These are phyloP conservation scores for Lordiphosa fenestrarum DNA, from an alignment of 2,888 invertebrate genomes.

Conservation along the genomic window DNA sequence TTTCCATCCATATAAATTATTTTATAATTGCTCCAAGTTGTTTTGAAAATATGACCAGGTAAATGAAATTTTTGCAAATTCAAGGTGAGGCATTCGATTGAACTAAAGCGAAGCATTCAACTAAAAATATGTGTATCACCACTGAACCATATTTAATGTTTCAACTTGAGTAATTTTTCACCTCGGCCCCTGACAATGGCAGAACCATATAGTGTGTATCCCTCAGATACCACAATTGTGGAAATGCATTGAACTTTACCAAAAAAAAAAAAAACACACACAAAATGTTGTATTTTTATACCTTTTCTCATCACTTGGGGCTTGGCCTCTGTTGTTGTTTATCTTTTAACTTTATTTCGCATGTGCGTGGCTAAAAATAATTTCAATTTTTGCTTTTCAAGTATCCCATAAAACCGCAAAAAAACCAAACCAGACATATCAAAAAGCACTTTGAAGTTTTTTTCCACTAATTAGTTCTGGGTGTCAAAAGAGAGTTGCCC, in stretches of 20 bases:
- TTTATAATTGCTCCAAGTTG: constrained; percentile 3
- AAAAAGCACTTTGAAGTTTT: constrained; percentile 32
- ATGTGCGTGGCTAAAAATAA: constrained; percentile 48
- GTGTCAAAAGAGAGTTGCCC: neutral
- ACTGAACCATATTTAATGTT: constrained; percentile 30
- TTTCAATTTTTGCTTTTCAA: constrained; percentile 28
- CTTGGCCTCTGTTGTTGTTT: constrained; percentile 45
- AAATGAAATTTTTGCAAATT: constrained; percentile 10
- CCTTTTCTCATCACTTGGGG: constrained; percentile 26
- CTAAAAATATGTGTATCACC: constrained; percentile 7
- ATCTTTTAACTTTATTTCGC: constrained; percentile 48
- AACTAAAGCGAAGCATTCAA: constrained; percentile 25
- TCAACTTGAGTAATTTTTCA: constrained; percentile 11
- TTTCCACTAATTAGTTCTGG: constrained; percentile 28
- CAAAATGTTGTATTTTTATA: no score
- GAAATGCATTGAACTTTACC: no score
- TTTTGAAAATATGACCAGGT: constrained; percentile 3
- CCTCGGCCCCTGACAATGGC: neutral
- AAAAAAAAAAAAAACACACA: no score
- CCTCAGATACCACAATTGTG: no score
- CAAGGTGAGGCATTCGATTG: constrained; percentile 36
- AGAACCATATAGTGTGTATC: no score
- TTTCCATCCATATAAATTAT: constrained; percentile 2
- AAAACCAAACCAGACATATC: constrained; percentile 7
- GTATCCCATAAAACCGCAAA: constrained; percentile 5